Evolutionary conservation across 2,113 vertebrate species (phyloP).

Genomic region (Erinaceus europaeus): DNA sequence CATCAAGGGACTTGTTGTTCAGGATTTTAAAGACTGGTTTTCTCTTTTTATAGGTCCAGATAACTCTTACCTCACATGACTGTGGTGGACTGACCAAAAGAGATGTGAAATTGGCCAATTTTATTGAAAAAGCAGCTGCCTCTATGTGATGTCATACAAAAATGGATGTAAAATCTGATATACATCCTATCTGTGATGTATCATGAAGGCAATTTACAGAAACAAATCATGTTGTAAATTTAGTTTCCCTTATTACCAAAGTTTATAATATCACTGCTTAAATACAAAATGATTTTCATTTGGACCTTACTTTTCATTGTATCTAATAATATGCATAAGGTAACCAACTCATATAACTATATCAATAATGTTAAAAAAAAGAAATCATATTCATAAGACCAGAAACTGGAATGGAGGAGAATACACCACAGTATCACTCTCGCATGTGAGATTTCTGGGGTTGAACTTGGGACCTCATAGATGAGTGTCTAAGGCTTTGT

Average conservation of each 20-base stretch:
- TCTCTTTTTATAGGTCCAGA: conserved; percentile 89
- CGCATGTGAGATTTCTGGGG: conserved; percentile 26
- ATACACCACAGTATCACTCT: too few species aligned
- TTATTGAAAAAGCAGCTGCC: conserved; percentile 91
- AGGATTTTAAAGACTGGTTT: conserved; percentile 44
- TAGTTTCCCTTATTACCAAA: not conserved
- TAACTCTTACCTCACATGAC: conserved; percentile 95
- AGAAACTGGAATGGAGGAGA: not conserved
- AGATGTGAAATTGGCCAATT: conserved; percentile 94
- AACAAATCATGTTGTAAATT: conserved; percentile 36
- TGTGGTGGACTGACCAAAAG: conserved; percentile 91
- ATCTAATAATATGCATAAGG: not conserved
- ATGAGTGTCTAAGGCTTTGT: too few species aligned
- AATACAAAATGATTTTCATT: conserved; percentile 57
- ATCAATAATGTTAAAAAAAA: conserved; percentile 7
- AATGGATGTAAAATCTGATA: not conserved
- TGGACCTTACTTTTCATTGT: not conserved
- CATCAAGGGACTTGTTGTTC: not conserved
- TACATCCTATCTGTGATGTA: not conserved
- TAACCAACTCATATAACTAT: conserved; percentile 20
- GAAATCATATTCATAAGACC: conserved; percentile 4
- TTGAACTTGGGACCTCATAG: too few species aligned
- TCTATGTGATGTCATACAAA: conserved; percentile 67
- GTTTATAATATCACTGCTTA: conserved; percentile 36
- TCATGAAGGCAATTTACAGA: conserved; percentile 14